These are phyloP conservation scores for Tipula lateralis DNA, from an alignment of 2,888 invertebrate genomes.

Conservation along the genomic window DNA sequence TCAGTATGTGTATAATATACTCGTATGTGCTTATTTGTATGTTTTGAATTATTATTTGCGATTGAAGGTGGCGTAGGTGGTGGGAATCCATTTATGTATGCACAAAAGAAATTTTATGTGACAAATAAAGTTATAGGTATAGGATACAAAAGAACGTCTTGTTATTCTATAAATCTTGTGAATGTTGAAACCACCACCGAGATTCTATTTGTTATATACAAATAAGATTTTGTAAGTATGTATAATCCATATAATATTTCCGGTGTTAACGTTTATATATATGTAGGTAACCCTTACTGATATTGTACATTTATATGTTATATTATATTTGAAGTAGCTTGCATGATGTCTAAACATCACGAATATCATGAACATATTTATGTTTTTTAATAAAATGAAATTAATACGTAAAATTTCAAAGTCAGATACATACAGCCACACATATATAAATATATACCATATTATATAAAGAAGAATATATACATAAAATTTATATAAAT, in stretches of 20 bases:
- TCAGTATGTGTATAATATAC: not conserved
- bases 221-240: not conserved
- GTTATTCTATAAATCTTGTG: not conserved
- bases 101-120: not conserved
- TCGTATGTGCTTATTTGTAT: not conserved
- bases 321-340: not conserved
- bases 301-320: not conserved
- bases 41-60: not conserved
- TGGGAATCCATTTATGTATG: not conserved
- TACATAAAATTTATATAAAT: not conserved
- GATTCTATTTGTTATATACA: not conserved
- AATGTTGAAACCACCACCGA: not conserved
- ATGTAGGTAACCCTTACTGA: not conserved
- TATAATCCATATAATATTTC: not conserved
- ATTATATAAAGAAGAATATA: not conserved
- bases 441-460: no score
- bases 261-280: not conserved
- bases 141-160: not conserved
- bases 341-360: slow-evolving; percentile 24
- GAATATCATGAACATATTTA: not conserved
- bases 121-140: not conserved
- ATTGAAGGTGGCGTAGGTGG: not conserved
- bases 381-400: not conserved
- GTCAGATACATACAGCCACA: not conserved
- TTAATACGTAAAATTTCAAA: not conserved